Percentiles rank a stretch among this genome's conserved stretches.
phyloP scores from a whole-genome alignment of 2,888 invertebrate genomes.

The Diogma glabrata region DNA sequence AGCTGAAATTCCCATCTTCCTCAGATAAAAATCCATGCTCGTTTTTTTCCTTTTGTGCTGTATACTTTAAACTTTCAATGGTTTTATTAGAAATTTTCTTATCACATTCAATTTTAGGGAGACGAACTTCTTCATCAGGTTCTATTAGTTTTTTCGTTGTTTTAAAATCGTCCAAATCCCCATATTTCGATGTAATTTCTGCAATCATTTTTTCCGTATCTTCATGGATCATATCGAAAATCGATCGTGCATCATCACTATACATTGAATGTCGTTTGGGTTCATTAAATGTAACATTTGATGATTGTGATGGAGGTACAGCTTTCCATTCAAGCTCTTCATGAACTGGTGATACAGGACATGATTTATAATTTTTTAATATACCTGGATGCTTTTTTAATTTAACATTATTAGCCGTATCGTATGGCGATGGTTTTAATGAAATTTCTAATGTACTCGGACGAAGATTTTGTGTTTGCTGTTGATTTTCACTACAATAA shows the following conservation, averaged over 20 bases:
- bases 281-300: constrained; percentile 16
- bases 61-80: constrained; percentile 9
- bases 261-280: constrained; percentile 37
- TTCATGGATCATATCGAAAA: constrained; percentile 48
- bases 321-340: constrained; percentile 61
- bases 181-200: constrained; percentile 51
- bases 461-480: not conserved
- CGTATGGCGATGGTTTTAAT: constrained; percentile 16
- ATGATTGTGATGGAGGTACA: constrained; percentile 33
- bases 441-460: constrained; percentile 14
- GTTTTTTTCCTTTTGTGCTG: constrained; percentile 14
- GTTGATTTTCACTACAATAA: constrained; percentile 13
- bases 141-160: constrained; percentile 24
- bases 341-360: constrained; percentile 71
- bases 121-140: not conserved
- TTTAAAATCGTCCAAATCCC: constrained; percentile 45
- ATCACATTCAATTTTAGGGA: constrained; percentile 34
- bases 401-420: constrained; percentile 17
- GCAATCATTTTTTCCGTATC: constrained; percentile 55
- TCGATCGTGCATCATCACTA: constrained; percentile 42
- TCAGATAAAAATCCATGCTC: constrained; percentile 25
- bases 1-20: constrained; percentile 63
- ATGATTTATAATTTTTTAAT: constrained; percentile 58
- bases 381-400: constrained; percentile 38
- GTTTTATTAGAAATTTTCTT: constrained; percentile 18